Percentiles rank a stretch among this genome's conserved stretches.
Evolutionary conservation across 1,140 invertebrate species (phyloP).

Genomic region (Caenorhabditis latens): DNA sequence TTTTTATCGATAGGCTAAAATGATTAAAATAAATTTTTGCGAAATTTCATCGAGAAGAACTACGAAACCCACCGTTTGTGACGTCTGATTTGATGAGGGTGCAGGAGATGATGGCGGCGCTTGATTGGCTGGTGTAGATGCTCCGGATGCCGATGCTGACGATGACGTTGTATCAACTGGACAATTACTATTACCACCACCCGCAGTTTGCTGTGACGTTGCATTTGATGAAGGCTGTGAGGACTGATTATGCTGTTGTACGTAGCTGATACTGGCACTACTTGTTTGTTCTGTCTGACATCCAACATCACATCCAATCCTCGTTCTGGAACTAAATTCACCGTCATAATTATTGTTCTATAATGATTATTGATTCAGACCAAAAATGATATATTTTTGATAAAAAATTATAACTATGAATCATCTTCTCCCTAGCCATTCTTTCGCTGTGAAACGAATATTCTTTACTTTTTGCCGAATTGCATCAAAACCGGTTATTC

Average conservation of each 20-base stretch:
- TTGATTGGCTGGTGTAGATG: conserved; percentile 1
- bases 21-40: not conserved
- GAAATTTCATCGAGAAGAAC: too few species aligned
- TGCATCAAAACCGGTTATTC: conserved; percentile 4
- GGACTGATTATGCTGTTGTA: not conserved
- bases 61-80: not conserved
- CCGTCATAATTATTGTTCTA: too few species aligned
- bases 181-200: not conserved
- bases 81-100: not conserved
- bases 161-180: not conserved
- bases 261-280: not conserved
- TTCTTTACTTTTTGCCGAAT: too few species aligned
- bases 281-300: conserved; percentile 37
- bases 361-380: too few species aligned
- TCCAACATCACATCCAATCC: not conserved
- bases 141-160: conserved; percentile 16
- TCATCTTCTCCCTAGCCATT: too few species aligned
- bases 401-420: too few species aligned
- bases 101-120: not conserved
- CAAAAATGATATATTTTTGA: too few species aligned
- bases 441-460: too few species aligned
- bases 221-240: not conserved
- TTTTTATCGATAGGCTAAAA: conserved; percentile 13
- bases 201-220: not conserved
- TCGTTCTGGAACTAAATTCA: not conserved